Base-by-base conservation (phyloP, 2,888 invertebrate species). In the Bembecia ichneumoniformis region DNA sequence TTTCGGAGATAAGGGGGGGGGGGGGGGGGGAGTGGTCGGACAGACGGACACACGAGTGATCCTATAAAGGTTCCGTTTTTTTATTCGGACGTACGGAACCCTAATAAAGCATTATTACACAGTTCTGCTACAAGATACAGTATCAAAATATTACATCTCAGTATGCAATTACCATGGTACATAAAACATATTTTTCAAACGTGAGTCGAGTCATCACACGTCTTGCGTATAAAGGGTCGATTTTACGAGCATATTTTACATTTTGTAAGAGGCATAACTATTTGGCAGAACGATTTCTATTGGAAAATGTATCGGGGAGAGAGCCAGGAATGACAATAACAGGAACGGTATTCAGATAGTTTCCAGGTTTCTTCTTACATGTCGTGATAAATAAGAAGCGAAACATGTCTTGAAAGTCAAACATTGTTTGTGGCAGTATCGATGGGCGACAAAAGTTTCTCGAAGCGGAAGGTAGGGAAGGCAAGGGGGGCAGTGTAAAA, bases 111-210 rank as follows among this genome's bases (percentile, higher is more conserved):
- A n/a, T 40, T 40, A 10, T 40, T 40, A 1, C n/a, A 11, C 4
- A 3, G 3, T 14, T 15, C 16, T 15, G 44, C 16, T 44, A 15
- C 16, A n/a, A 44, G 13, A 13, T 7, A n/a, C n/a, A 10, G 16
- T 44, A 17, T 40, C 40, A 40, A n/a, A 40, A 13, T 15, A 15
- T 15, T 11, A 44, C 46, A 28, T 47, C 47, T 40, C 46, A 52
- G 55, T 63, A 63, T 60, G 67, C 68, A 68, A 71, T 63, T 59
- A 62, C 63, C 62, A 67, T 67, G 71, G 69, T 65, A 61, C 64
- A 68, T 69, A 71, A 66, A 73, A 65, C 57, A 58, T 63, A 72
- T 72, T 62, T 66, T 65, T 71, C 65, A 69, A 59, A 66, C 57
- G 52, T 59, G 64, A 60, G 56, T 55, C 52, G 56, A 61, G 58